Evolutionary conservation across 2,888 invertebrate genomes (phyloP), one percentile per base, ranked within the genome.

Genomic region (Eugnorisma glareosa): DNA sequence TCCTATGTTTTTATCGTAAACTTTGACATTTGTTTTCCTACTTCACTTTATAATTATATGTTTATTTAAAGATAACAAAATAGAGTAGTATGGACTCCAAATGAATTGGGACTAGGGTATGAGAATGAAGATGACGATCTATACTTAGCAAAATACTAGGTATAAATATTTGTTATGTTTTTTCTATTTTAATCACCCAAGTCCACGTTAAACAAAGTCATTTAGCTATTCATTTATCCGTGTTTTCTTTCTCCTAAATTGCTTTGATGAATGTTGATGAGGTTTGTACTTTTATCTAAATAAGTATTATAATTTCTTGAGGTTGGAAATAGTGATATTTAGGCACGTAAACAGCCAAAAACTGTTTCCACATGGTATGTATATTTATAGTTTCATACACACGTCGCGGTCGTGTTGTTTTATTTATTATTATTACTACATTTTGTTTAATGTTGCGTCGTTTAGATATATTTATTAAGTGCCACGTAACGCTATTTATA

Each of bases 361-460:
- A 59, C 18, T 40, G 63, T 5, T 18, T 5, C 8, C 31, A 40
- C 48, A 10, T 61, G 3, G 6, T 31, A 10, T 54, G 37, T 24
- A 43, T 73, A 45, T 45, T 63, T 18, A 31, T 35, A 28, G 31
- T 24, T 7, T 35, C 10, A 21, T 21, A 10, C n/a, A 54, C n/a
- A 45, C 51, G n/a, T n/a, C n/a, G n/a, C n/a, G n/a, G n/a, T n/a
- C n/a, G 31, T 67, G 63, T 68, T 35, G 13, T 68, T 75, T 66
- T 59, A 0, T 24, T 57, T 1, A 8, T 51, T 57, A 68, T 64
- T 51, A 28, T 40, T 66, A 59, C 54, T 40, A 15, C 10, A 45
- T 18, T 40, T 48, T 67, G 35, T 74, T 63, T 0, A 67, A n/a
- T 37, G n/a, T 43, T 74, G 37, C 37, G 18, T 48, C 64, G 3